These are phyloP conservation scores for Lucifuga dentata DNA, from an alignment of 2,113 vertebrate genomes.

Conservation along the genomic window DNA sequence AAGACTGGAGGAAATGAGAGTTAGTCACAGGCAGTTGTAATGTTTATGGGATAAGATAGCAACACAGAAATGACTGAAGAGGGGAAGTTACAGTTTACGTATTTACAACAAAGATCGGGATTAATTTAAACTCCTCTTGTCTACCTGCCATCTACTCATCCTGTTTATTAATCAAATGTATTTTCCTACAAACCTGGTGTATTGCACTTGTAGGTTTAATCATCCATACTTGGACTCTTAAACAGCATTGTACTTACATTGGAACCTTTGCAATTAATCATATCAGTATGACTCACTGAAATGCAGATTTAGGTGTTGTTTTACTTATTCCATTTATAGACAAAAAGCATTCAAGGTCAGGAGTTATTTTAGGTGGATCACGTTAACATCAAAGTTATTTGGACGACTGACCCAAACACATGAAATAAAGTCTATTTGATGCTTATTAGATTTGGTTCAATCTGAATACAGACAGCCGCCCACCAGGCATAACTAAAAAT, in stretches of 20 bases:
- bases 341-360: background rate
- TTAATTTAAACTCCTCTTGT: conserved; percentile 4
- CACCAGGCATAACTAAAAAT: no score
- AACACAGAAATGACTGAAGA: conserved; percentile 10
- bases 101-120: background rate
- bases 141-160: no score
- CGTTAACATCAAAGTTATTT: no score
- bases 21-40: conserved; percentile 34
- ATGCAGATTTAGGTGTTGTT: background rate
- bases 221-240: no score
- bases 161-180: background rate
- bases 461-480: no score
- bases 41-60: conserved; percentile 37
- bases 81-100: conserved; percentile 35
- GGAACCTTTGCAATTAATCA: background rate
- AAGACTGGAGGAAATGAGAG: conserved; percentile 35
- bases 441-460: no score
- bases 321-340: no score
- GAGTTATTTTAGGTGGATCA: background rate
- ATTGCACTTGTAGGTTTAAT: background rate
- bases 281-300: background rate
- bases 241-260: background rate
- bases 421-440: background rate
- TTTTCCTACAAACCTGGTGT: background rate
- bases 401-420: background rate